Evolutionary conservation across 1,140 invertebrate species (phyloP), one percentile per base, ranked within the genome.

Genomic region (Calosoma granatense): DNA sequence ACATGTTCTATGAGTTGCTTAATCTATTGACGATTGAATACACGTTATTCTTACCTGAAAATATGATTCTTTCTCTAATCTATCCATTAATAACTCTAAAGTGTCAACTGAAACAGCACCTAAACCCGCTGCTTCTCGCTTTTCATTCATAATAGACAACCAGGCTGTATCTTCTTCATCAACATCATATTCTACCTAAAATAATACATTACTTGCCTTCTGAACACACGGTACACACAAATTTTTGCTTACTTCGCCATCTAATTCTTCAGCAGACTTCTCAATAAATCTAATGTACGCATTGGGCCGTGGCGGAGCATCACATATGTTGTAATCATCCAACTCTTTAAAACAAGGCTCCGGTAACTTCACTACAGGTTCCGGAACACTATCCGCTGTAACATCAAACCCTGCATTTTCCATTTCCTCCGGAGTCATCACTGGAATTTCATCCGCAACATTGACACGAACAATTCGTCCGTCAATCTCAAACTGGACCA

Each of bases 101-200:
- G 84, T 88, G 67, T 95, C 90, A 22, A 90, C 82, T 54, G 84
- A 81, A n/a, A 96, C 83, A 1, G 80, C 71, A 14, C 76, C 78
- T 2, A 93, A 68, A 2, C 82, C 81, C 52, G 83, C 78, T 20
- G 81, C 81, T 61, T 80, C 73, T 56, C 92, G 74, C 63, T 82
- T 82, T 63, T 92, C 86, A 72, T 97, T 97, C 53, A 95, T 86
- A 36, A 95, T 80, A 52, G 85, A 79, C 39, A 97, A 68, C 94
- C 94, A 97, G 0, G 90, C 90, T 51, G 88, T 88, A 68, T 97
- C 94, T 75, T 98, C 94, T 74, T 97, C 95, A 73, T 98, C 96
- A 60, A 98, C 86, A 77, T 98, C 95, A 80, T 98, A 98, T 70
- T 98, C 95, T 1, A 98, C 84, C 77, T 79, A 30, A 55, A 65